A percentile compares a stretch with the other conserved stretches of the same genome.
These are phyloP conservation scores for Ornithoptera alexandrae DNA, from an alignment of 2,888 invertebrate species.

Conservation along the genomic window DNA sequence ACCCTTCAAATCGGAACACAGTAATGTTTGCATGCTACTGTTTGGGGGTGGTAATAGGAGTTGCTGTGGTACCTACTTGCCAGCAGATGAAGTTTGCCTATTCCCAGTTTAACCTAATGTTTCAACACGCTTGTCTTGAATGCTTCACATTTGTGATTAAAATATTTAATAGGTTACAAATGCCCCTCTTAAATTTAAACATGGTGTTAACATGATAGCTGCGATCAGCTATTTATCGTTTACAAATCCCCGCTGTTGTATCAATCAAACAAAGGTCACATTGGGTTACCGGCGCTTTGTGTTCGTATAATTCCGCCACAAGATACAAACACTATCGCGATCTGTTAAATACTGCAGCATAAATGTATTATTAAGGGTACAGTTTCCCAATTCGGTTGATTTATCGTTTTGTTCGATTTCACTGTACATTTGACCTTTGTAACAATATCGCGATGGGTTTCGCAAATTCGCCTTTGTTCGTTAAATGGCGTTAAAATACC, in stretches of 20 bases:
- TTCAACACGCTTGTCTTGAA: no score
- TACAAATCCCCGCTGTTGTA: conserved; percentile 22
- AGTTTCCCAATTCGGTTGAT: conserved; percentile 32
- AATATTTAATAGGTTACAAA: background rate
- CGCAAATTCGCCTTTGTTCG: conserved; percentile 54
- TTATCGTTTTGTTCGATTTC: conserved; percentile 43
- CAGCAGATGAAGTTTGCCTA: no score
- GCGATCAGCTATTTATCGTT: conserved; percentile 21
- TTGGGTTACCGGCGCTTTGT: conserved; percentile 1
- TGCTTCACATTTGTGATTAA: background rate
- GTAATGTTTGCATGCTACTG: no score
- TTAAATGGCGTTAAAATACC: conserved; percentile 46
- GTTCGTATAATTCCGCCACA: conserved; percentile 16
- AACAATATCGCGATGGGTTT: conserved; percentile 51
- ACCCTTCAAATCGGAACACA: no score
- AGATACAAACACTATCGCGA: conserved; percentile 18
- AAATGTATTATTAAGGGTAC: conserved; percentile 25
- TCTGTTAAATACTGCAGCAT: conserved; percentile 17
- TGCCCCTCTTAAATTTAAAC: conserved; percentile 12
- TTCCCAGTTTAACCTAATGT: no score
- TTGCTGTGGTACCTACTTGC: no score
- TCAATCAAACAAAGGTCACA: conserved; percentile 27
- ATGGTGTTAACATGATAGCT: conserved; percentile 18
- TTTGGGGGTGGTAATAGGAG: no score
- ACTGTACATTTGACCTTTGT: conserved; percentile 56